A percentile compares a stretch with the other conserved stretches of the same genome.
Conservation (phyloP, 2,113 vertebrate species). For the Serinus canaria region DNA sequence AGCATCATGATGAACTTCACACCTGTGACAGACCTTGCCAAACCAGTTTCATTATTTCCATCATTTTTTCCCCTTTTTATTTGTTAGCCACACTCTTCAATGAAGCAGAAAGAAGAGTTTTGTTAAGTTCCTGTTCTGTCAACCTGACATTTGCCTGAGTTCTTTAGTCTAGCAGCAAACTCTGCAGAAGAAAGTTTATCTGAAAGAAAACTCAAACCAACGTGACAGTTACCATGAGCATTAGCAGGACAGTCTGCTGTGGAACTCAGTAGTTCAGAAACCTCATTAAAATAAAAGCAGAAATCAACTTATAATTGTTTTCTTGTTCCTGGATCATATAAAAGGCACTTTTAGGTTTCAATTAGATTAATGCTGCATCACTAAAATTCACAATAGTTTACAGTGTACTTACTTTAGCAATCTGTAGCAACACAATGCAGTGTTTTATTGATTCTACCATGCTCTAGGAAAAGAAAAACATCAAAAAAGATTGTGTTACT, state of each 20-base stretch:
- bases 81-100: background rate
- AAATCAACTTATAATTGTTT: background rate
- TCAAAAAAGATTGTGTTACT: slow-evolving; percentile 6
- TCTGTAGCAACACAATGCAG: slow-evolving; percentile 99
- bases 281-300: background rate
- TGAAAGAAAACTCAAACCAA: background rate
- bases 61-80: background rate
- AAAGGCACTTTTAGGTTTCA: background rate
- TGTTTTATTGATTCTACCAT: slow-evolving; percentile 99
- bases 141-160: background rate
- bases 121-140: background rate
- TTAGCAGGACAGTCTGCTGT: background rate
- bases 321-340: background rate
- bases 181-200: background rate
- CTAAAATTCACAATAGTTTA: background rate
- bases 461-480: slow-evolving; percentile 79
- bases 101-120: background rate
- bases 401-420: slow-evolving; percentile 92
- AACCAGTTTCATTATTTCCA: background rate
- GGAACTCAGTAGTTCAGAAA: background rate
- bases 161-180: background rate
- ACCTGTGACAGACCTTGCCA: background rate
- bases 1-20: background rate
- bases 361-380: background rate
- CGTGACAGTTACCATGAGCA: fast-evolving